phyloP scores from a whole-genome alignment of 2,797 vertebrate species.

The Lagorchestes hirsutus region DNA sequence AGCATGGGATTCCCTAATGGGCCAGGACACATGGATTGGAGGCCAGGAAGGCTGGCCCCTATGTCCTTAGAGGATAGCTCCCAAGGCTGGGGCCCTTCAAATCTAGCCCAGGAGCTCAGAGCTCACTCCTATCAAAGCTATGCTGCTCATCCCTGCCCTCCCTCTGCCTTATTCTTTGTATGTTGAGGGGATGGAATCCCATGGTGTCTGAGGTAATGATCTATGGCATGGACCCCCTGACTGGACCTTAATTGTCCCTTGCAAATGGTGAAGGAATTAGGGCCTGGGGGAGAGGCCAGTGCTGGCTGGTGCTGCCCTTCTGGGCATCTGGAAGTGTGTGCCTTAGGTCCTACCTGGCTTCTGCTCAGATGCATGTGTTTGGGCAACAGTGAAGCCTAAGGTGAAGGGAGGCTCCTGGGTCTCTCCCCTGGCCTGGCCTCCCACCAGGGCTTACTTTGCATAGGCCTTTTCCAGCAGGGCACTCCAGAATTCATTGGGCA shows the following conservation, averaged over 20 bases:
- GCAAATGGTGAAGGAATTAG: background rate
- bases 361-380: background rate
- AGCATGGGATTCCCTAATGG: background rate
- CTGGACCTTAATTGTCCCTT: background rate
- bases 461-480: conserved; percentile 97
- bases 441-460: conserved; percentile 90
- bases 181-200: background rate
- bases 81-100: too few relatives aligned
- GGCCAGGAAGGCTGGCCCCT: background rate
- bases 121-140: background rate
- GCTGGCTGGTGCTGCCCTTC: background rate
- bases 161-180: background rate
- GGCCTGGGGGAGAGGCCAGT: background rate
- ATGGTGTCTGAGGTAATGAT: background rate
- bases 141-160: background rate
- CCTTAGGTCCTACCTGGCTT: background rate
- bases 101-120: too few relatives aligned
- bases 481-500: conserved; percentile 95
- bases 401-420: conserved; percentile 3
- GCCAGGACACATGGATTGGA: background rate
- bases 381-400: background rate
- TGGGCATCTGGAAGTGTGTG: background rate
- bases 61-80: background rate
- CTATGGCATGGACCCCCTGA: background rate
- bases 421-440: background rate